Evolutionary conservation across 2,888 invertebrate species (phyloP), one percentile per base, ranked within the genome.

Genomic region (Nemoura dubitans): DNA sequence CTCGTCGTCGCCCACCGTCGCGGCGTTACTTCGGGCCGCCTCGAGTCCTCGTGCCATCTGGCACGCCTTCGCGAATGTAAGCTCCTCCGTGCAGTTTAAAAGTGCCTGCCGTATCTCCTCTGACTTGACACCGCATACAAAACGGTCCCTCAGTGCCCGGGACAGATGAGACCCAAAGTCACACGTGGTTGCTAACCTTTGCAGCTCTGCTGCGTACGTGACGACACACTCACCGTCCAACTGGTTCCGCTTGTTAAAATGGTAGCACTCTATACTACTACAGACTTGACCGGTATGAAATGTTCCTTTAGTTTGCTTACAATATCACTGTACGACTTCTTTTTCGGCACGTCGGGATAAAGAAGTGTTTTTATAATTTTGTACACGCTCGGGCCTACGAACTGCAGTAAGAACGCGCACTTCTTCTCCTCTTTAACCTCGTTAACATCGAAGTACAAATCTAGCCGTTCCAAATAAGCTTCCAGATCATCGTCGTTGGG

Each of bases 11-110:
- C 21, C 16, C 10, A 59, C 59, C 14, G 59, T 14, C 14, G 14
- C 16, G 1, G 59, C 59, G 29, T 81, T 29, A 29, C 81, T 81
- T 25, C 30, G 29, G 6, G 81, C 81, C 7, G n/a, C 30, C 14
- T 81, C 81, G 0, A 81, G 29, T n/a, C 81, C 30, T 30, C 29
- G 3, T 5, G 81, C 81, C 3, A 81, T 27, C 30, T 81, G 81
- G 27, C 81, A 81, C 2, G 81, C 81, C 27, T 29, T 81, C 27
- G 29, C 81, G 30, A 81, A 81, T n/a, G 81, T 29, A 7, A 81
- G 29, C 29, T 81, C 29, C 30, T 81, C 81, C 21, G 29, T 27
- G 30, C 29, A 29, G 30, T 30, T 28, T 7, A 81, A 29, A 1
- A 81, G 27, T 1, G 30, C 6, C 14, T 59, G 21, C 10, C 59